Percentiles rank a stretch among this genome's conserved stretches.
phyloP scores from a whole-genome alignment of 2,888 invertebrate genomes.

The Microplitis manilae region DNA sequence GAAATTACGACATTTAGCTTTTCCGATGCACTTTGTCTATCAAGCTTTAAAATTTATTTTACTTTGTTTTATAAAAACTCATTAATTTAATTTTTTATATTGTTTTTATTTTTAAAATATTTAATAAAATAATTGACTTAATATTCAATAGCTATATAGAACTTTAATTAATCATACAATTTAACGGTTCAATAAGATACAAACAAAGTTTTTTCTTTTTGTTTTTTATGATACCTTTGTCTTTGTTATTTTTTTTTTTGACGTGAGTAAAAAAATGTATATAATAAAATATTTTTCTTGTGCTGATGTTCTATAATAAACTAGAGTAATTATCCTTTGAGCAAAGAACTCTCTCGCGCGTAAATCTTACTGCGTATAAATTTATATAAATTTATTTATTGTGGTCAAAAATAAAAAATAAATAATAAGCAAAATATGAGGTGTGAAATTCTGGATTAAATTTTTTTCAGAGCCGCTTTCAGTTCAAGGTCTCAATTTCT shows the following conservation, averaged over 20 bases:
- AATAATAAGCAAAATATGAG: background rate
- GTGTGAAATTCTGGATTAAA: background rate
- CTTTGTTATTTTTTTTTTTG: background rate
- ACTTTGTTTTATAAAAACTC: background rate
- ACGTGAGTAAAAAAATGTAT: background rate
- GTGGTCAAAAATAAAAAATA: background rate
- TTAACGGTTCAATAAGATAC: background rate
- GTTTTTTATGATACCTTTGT: background rate
- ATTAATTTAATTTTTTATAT: background rate
- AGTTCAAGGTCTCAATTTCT: slow-evolving; percentile 37
- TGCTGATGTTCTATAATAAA: slow-evolving; percentile 35
- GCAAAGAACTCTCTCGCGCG: slow-evolving; percentile 50
- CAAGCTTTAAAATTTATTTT: background rate
- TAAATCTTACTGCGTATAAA: slow-evolving; percentile 57
- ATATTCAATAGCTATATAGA: too few species aligned
- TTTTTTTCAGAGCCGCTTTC: slow-evolving; percentile 48
- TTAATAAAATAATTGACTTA: too few species aligned
- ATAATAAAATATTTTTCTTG: background rate
- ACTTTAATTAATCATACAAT: background rate
- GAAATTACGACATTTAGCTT: slow-evolving; percentile 59
- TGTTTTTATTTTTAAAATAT: background rate
- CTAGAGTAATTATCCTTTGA: slow-evolving; percentile 67
- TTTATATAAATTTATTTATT: too few species aligned
- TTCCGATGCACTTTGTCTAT: background rate
- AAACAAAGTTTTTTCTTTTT: background rate